phyloP scores from a whole-genome alignment of 2,113 vertebrate genomes.

The Ciconia stormi region DNA sequence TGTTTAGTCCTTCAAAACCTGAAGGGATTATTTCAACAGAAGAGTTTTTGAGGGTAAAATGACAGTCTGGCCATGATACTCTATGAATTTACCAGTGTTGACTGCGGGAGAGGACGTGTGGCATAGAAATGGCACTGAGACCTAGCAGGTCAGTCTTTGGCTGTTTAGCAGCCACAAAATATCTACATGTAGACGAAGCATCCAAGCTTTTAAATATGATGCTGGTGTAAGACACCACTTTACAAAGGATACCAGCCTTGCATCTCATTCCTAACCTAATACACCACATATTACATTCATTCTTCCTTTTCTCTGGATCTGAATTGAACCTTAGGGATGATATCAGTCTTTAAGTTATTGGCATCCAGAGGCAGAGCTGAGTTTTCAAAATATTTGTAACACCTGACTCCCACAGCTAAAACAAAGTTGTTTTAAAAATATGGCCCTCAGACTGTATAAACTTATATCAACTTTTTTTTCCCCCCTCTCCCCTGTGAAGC shows the following conservation, averaged over 20 bases:
- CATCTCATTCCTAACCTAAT: background rate
- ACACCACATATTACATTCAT: accelerated
- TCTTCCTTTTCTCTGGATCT: background rate
- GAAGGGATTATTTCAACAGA: background rate
- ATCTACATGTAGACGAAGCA: background rate
- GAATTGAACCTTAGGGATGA: background rate
- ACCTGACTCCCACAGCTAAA: background rate
- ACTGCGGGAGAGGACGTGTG: background rate
- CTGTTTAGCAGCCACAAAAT: background rate
- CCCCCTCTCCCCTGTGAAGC: background rate
- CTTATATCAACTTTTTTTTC: background rate
- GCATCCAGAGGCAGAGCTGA: background rate
- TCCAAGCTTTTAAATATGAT: background rate
- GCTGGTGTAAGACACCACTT: accelerated
- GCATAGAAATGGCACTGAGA: background rate
- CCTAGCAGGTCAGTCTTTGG: accelerated
- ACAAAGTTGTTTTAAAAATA: background rate
- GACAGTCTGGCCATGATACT: background rate
- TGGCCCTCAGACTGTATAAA: background rate
- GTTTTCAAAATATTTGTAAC: background rate
- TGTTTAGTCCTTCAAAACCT: background rate
- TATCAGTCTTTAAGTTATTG: background rate
- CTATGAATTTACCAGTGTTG: background rate
- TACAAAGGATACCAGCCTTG: background rate
- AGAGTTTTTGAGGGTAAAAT: background rate